Percentiles rank a stretch among this genome's conserved stretches.
These are phyloP conservation scores for Oryctes rhinoceros DNA, from an alignment of 1,140 invertebrate species.

Conservation along the genomic window DNA sequence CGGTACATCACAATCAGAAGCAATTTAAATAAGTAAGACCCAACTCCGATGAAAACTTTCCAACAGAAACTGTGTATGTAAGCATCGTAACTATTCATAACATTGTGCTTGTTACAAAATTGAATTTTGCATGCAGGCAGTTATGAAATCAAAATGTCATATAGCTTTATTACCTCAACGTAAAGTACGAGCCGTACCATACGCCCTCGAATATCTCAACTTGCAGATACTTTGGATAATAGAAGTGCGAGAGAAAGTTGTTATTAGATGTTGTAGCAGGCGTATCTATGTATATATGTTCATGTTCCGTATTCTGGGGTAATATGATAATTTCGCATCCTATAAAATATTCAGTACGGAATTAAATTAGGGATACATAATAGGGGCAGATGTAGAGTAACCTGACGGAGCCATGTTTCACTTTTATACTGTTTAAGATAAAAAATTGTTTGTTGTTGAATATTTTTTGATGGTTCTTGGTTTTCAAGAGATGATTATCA, in stretches of 20 bases:
- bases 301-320: too few species aligned
- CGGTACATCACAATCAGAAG: background rate
- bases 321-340: too few species aligned
- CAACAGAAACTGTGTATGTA: background rate
- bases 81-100: constrained; percentile 22
- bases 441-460: too few species aligned
- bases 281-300: too few species aligned
- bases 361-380: too few species aligned
- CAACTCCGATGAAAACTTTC: constrained; percentile 1
- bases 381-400: too few species aligned
- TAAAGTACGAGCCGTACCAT: background rate
- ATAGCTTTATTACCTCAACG: constrained; percentile 19
- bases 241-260: background rate
- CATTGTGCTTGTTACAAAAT: constrained; percentile 16
- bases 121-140: background rate
- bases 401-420: too few species aligned
- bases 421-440: too few species aligned
- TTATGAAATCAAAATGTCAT: constrained; percentile 27
- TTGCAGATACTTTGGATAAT: background rate
- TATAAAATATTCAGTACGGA: too few species aligned
- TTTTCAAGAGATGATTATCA: too few species aligned
- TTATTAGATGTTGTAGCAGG: too few species aligned
- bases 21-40: background rate
- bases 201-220: background rate
- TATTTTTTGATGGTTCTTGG: too few species aligned